Base-by-base conservation (phyloP, 2,888 invertebrate species). In the Drosophila picticornis region DNA sequence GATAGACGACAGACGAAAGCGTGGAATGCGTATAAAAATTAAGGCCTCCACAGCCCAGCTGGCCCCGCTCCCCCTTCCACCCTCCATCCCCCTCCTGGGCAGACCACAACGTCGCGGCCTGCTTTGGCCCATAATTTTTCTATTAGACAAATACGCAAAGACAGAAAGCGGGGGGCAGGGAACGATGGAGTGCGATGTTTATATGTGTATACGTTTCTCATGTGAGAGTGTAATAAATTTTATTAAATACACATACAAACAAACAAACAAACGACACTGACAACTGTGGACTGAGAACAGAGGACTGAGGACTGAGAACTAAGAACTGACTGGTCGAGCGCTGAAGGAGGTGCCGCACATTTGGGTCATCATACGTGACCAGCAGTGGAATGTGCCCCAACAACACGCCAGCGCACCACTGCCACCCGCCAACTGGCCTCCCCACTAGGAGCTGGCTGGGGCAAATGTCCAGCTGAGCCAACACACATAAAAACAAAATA, bases 361-460 rank as follows among this genome's bases (percentile, higher is more conserved):
- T 77, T 81, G 77, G 84, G 84, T 77, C 88, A 89, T 87, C 90
- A 84, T 84, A 85, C 85, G 90, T 85, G 90, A 90, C 85, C 88
- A 76, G 83, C 79, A 68, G 56, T 32, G 87, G 84, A 83, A 89
- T 86, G 72, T 64, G 32, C 38, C 5, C 58, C 58, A 19, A 38
- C 11, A 40, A 34, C 59, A 32, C 36, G 3, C 32, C 34, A 7
- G n/a, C 27, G 13, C 34, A 34, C 13, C 34, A 13, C 27, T 34
- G 48, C 43, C 56, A 27, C 16, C 31, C 51, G 51, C 46, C 34
- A 22, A 13, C 38, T 48, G 32, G 13, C 11, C 38, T 32, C 1
- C 34, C 69, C 4, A 29, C 34, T 29, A 46, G 13, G 7, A 4
- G 46, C 7, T 25, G n/a, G 43, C 11, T 48, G 46, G 51, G 40